phyloP scores from a whole-genome alignment of 2,888 invertebrate species.

The Drosophila heteroneura region DNA sequence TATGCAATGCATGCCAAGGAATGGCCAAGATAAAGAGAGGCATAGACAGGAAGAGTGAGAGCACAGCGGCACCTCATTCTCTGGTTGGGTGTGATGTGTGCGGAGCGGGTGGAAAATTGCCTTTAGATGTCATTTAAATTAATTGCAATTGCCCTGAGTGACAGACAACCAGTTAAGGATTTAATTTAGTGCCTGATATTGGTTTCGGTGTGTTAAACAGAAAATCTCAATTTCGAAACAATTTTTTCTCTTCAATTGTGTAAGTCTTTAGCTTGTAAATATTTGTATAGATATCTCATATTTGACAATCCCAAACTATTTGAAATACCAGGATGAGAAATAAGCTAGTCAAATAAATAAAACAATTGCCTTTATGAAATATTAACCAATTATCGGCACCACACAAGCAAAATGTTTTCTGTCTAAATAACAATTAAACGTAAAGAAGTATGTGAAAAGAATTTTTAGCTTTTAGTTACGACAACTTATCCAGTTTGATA shows the following conservation, averaged over 20 bases:
- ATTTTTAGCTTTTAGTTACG: neutral
- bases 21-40: neutral
- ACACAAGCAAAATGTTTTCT: neutral
- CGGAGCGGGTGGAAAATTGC: conserved; percentile 35
- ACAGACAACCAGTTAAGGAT: conserved; percentile 14
- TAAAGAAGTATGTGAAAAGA: neutral
- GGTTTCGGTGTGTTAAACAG: conserved; percentile 8
- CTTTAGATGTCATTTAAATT: conserved; percentile 72
- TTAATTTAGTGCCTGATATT: conserved; percentile 32
- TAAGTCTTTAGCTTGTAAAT: no score
- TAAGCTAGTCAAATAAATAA: neutral
- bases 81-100: conserved; percentile 3
- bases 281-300: neutral
- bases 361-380: neutral
- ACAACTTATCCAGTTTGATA: neutral
- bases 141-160: conserved; percentile 46
- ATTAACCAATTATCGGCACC: neutral
- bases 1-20: conserved; percentile 45
- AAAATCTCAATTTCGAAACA: conserved; percentile 1
- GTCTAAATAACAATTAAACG: neutral
- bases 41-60: neutral
- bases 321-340: neutral
- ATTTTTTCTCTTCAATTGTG: neutral
- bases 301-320: neutral
- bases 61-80: conserved; percentile 1